Conservation (phyloP, 2,113 vertebrate genomes). For the Odocoileus virginianus region DNA sequence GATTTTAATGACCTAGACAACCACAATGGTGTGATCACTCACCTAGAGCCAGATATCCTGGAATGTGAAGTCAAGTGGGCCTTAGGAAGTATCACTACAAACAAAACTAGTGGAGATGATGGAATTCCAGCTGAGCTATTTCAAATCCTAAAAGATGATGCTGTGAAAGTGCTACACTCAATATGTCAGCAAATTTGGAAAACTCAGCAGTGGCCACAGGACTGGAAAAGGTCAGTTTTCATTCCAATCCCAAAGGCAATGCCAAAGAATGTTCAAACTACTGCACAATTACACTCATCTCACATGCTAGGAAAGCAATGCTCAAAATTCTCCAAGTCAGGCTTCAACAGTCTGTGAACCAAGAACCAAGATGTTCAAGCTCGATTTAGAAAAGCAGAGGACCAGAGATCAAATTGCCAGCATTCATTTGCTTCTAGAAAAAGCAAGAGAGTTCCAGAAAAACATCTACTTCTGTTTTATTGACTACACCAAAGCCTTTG, state of each 20-base stretch:
- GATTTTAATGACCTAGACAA: not conserved
- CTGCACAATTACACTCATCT: not conserved
- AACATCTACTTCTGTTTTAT: not conserved
- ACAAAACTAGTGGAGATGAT: not conserved
- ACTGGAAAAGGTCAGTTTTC: not conserved
- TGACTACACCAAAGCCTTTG: not conserved
- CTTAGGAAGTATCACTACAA: not conserved
- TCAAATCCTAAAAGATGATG: not conserved
- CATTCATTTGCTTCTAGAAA: not conserved
- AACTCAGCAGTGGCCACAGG: not conserved
- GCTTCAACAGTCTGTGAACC: not conserved
- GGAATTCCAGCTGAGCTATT: not conserved
- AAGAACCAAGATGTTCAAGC: not conserved
- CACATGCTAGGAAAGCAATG: not conserved
- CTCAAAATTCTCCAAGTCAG: not conserved
- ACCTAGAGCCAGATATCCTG: not conserved
- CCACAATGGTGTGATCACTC: not conserved
- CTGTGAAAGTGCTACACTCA: not conserved
- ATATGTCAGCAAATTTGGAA: not conserved
- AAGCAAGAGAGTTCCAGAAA: not conserved
- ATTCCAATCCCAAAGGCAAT: not conserved
- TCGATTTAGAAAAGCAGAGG: not conserved
- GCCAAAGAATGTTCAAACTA: not conserved
- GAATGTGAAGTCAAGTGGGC: not conserved
- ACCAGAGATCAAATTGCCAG: not conserved